These are phyloP conservation scores for Ancistrus triradiatus DNA, from an alignment of 2,113 vertebrate genomes.

Conservation along the genomic window DNA sequence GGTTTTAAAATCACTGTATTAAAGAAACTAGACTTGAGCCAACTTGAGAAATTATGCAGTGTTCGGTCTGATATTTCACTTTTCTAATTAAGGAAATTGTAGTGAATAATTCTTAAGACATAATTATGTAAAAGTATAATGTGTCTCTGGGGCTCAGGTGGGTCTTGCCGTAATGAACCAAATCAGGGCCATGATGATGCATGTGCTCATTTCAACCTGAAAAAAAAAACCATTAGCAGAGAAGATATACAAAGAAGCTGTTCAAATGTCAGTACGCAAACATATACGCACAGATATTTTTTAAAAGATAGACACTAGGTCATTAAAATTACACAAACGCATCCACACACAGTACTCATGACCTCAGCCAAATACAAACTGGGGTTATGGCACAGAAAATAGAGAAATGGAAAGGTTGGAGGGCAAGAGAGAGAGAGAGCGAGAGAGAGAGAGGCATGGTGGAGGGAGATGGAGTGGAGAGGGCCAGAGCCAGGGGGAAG, in stretches of 20 bases:
- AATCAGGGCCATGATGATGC: constrained; percentile 43
- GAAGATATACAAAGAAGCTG: constrained; percentile 8
- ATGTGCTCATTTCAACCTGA: constrained; percentile 42
- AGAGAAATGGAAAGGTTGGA: constrained; percentile 13
- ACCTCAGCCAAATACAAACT: constrained; percentile 26
- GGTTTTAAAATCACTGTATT: too few species aligned
- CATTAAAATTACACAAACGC: constrained; percentile 11
- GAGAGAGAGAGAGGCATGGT: constrained; percentile 28
- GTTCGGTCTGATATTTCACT: too few species aligned
- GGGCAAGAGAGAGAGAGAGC: background rate
- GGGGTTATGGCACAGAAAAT: constrained; percentile 19
- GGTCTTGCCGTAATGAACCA: constrained; percentile 37
- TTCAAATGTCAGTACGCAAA: too few species aligned
- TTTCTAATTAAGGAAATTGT: too few species aligned
- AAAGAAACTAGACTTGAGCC: too few species aligned
- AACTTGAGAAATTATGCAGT: too few species aligned
- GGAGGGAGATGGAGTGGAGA: constrained; percentile 36
- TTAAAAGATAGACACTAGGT: background rate
- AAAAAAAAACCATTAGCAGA: constrained; percentile 40
- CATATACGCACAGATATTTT: background rate
- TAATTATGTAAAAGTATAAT: background rate
- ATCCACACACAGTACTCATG: constrained; percentile 19
- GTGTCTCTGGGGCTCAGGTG: constrained; percentile 43
- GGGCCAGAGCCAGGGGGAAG: constrained; percentile 42
- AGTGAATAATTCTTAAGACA: too few species aligned